Percentiles rank a stretch among this genome's conserved stretches.
Evolutionary conservation across 2,888 invertebrate genomes (phyloP).

Genomic region (Achlya flavicornis): DNA sequence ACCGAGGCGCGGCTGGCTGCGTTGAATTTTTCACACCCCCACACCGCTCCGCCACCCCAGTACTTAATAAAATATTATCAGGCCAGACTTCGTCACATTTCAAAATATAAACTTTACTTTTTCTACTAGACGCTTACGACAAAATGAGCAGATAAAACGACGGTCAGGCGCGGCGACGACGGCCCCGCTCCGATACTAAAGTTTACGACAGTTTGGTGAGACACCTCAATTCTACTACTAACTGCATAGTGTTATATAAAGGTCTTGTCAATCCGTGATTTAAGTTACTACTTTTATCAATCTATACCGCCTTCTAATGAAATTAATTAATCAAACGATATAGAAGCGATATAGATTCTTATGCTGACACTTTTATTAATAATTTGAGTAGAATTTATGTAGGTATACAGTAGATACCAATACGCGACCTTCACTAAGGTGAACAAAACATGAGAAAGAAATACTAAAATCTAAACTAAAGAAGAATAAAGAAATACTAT

Average conservation of each 20-base stretch:
- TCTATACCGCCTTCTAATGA: background rate
- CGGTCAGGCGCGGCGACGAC: background rate
- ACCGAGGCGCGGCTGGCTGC: slow-evolving; percentile 48
- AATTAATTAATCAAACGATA: background rate
- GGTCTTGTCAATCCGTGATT: too few species aligned
- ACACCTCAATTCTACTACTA: background rate
- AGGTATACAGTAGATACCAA: too few species aligned
- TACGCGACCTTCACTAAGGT: too few species aligned
- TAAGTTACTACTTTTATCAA: too few species aligned
- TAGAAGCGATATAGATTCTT: too few species aligned
- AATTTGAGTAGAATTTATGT: too few species aligned
- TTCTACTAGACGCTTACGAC: slow-evolving; percentile 20
- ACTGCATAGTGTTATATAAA: background rate
- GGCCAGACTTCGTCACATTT: slow-evolving; percentile 72
- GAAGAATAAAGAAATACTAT: too few species aligned
- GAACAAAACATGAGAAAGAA: too few species aligned
- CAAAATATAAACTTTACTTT: slow-evolving; percentile 46
- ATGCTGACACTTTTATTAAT: too few species aligned
- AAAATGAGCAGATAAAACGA: slow-evolving; percentile 12
- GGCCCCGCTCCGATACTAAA: background rate
- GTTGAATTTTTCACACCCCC: slow-evolving; percentile 72
- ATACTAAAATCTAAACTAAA: too few species aligned
- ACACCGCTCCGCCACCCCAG: slow-evolving; percentile 38
- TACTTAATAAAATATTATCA: slow-evolving; percentile 73
- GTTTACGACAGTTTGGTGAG: slow-evolving; percentile 4